Conservation (phyloP, 2,113 vertebrate species). For the Pampusana beccarii region DNA sequence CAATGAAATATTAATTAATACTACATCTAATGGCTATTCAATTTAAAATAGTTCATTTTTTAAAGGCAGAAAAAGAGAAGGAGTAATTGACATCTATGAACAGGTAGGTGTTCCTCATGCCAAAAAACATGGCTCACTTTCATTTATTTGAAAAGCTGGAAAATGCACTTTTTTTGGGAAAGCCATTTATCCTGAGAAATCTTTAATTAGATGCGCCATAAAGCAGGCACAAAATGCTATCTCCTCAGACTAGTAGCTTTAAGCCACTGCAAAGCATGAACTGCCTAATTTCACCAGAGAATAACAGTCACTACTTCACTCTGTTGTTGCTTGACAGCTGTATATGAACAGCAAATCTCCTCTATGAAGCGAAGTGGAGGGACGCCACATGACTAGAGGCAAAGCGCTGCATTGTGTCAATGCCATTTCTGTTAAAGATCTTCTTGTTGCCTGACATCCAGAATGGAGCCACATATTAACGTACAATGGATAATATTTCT, state of each 20-base stretch:
- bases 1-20: constrained; percentile 79
- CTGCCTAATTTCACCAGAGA: neutral
- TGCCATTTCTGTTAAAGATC: constrained; percentile 37
- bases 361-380: neutral
- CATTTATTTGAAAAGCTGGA: constrained; percentile 3
- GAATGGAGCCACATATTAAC: neutral
- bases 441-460: neutral
- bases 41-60: constrained; percentile 62
- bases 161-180: neutral
- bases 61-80: constrained; percentile 53
- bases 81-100: constrained; percentile 31
- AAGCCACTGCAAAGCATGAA: neutral
- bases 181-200: constrained; percentile 35
- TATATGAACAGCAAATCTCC: constrained; percentile 13
- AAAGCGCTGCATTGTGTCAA: constrained; percentile 34
- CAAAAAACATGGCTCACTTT: neutral
- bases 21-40: constrained; percentile 63
- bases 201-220: constrained; percentile 54
- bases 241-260: constrained; percentile 43
- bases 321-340: neutral
- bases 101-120: constrained; percentile 26
- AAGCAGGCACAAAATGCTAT: constrained; percentile 24
- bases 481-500: constrained; percentile 32
- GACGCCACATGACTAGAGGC: constrained; percentile 38
- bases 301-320: neutral